Conservation (phyloP, 2,113 vertebrate genomes). For the Empidonax alnorum region DNA sequence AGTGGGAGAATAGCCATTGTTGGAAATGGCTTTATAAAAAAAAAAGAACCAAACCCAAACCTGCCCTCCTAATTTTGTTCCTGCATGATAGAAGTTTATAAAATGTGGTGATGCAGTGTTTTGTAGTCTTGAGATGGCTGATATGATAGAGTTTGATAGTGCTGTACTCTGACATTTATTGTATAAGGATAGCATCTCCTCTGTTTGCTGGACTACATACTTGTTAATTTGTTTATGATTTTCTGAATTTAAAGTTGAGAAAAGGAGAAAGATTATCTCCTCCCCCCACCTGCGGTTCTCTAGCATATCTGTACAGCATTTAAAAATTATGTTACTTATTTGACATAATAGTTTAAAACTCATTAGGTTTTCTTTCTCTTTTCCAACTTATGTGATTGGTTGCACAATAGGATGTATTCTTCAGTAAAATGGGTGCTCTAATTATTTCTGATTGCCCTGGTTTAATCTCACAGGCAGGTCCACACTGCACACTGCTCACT, state of each 20-base stretch:
- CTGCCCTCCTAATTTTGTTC: background rate
- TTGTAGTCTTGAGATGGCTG: background rate
- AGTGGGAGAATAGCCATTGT: background rate
- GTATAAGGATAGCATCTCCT: background rate
- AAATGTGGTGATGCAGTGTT: background rate
- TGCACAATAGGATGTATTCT: background rate
- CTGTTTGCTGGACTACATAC: background rate
- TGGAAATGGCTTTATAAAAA: background rate
- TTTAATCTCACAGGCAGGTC: background rate
- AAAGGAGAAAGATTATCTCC: background rate
- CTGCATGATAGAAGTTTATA: background rate
- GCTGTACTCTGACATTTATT: background rate
- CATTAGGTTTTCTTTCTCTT: background rate
- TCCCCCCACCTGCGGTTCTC: rapidly evolving
- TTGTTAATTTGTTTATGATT: background rate
- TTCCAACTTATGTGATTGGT: background rate
- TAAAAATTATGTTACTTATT: background rate
- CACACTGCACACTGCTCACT: background rate
- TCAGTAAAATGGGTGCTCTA: background rate
- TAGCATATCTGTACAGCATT: background rate
- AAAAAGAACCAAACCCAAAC: too few species aligned
- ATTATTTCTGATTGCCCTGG: background rate
- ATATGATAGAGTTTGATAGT: background rate
- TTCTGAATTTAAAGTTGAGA: background rate
- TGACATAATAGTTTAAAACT: background rate